Evolutionary conservation across 2,113 vertebrate genomes (phyloP).

Genomic region (Brachionichthys hirsutus): DNA sequence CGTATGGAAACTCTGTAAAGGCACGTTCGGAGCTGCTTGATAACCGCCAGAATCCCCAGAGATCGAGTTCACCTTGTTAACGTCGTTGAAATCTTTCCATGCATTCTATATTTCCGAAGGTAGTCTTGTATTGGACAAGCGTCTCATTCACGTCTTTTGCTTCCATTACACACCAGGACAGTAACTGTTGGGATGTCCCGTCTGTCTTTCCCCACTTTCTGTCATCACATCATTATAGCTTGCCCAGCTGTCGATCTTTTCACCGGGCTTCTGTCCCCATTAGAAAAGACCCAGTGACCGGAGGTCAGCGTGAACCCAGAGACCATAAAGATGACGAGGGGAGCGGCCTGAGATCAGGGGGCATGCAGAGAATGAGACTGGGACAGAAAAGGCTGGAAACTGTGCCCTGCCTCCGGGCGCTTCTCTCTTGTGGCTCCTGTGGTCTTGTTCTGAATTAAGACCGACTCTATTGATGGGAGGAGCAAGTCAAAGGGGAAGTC

Average conservation of each 20-base stretch:
- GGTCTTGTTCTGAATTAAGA: slow-evolving; percentile 31
- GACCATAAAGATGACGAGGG: slow-evolving; percentile 49
- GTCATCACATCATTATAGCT: slow-evolving; percentile 43
- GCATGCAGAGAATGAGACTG: slow-evolving; percentile 33
- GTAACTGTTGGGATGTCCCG: slow-evolving; percentile 18
- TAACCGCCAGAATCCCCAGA: background rate
- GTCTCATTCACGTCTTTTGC: slow-evolving; percentile 38
- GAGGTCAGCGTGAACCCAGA: slow-evolving; percentile 43
- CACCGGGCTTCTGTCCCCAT: slow-evolving; percentile 51
- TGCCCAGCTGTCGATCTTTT: slow-evolving; percentile 34
- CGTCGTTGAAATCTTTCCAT: slow-evolving; percentile 22
- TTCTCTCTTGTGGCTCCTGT: slow-evolving; percentile 19
- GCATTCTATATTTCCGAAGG: slow-evolving; percentile 44
- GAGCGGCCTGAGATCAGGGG: slow-evolving; percentile 53
- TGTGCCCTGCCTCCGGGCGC: slow-evolving; percentile 16
- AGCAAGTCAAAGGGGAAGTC: slow-evolving; percentile 2
- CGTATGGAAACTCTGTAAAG: slow-evolving; percentile 1
- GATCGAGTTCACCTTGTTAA: slow-evolving; percentile 14
- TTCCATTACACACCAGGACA: slow-evolving; percentile 16
- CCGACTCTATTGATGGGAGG: slow-evolving; percentile 28
- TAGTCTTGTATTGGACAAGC: too few relatives aligned
- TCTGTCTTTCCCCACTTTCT: slow-evolving; percentile 28
- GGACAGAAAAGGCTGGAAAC: slow-evolving; percentile 38
- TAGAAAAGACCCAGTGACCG: slow-evolving; percentile 50
- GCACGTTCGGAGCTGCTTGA: slow-evolving; percentile 8